Conservation (phyloP, 2,888 invertebrate species). For the Petrophora chlorosata region DNA sequence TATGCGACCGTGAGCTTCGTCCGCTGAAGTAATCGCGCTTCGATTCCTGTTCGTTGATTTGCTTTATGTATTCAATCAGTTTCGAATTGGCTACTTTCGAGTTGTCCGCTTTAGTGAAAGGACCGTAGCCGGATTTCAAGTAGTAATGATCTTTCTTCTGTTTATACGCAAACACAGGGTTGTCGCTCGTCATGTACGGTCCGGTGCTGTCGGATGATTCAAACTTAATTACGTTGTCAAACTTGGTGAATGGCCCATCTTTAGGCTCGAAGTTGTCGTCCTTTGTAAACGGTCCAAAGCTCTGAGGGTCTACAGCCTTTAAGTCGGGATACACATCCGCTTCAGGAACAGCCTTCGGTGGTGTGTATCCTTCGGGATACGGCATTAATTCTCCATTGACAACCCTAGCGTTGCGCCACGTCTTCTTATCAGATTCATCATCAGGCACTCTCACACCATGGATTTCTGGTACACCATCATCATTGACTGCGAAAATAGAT, state of each 20-base stretch:
- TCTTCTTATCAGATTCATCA: conserved; percentile 91
- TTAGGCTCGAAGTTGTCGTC: conserved; percentile 83
- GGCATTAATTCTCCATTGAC: conserved; percentile 92
- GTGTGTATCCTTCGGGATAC: conserved; percentile 87
- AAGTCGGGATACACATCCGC: conserved; percentile 81
- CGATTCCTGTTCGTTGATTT: conserved; percentile 86
- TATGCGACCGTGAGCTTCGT: conserved; percentile 76
- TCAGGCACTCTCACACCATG: conserved; percentile 93
- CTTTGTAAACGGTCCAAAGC: conserved; percentile 85
- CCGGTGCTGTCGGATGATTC: conserved; percentile 63
- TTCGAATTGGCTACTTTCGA: conserved; percentile 83
- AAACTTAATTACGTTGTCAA: conserved; percentile 81
- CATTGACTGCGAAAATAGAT: conserved; percentile 85
- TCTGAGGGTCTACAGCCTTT: conserved; percentile 61
- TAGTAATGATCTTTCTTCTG: conserved; percentile 73
- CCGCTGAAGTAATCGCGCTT: conserved; percentile 85
- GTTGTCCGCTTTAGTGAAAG: conserved; percentile 86
- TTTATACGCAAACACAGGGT: conserved; percentile 65
- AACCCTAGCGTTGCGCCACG: conserved; percentile 94
- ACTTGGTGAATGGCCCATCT: conserved; percentile 85
- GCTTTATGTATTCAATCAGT: conserved; percentile 86
- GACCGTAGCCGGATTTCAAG: conserved; percentile 81
- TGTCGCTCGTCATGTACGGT: conserved; percentile 65
- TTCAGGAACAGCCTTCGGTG: conserved; percentile 84
- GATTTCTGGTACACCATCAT: conserved; percentile 91